phyloP scores from a whole-genome alignment of 1,140 invertebrate genomes.

The Drosophila guanche region DNA sequence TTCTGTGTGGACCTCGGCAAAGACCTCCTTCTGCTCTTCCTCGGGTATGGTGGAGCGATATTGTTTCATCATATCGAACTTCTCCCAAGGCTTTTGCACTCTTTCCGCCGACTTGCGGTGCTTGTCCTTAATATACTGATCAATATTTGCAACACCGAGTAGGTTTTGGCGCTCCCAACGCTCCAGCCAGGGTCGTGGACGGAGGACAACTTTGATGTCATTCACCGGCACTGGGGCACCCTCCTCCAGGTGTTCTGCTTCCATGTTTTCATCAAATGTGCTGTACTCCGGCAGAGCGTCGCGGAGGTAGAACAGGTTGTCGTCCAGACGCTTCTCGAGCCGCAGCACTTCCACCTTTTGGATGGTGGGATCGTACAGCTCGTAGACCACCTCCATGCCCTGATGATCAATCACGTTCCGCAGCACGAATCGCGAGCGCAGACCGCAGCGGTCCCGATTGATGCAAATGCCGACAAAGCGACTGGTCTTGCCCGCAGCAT shows the following conservation, averaged over 20 bases:
- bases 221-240: constrained; percentile 94
- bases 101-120: constrained; percentile 86
- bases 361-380: constrained; percentile 97
- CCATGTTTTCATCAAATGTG: constrained; percentile 97
- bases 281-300: constrained; percentile 97
- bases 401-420: constrained; percentile 96
- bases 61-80: constrained; percentile 97
- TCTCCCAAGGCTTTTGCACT: constrained; percentile 90
- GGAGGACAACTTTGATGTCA: constrained; percentile 92
- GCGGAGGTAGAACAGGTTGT: constrained; percentile 94
- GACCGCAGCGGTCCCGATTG: constrained; percentile 90
- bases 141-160: constrained; percentile 89
- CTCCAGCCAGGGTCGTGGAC: constrained; percentile 93
- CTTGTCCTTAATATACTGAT: constrained; percentile 86
- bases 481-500: constrained; percentile 93
- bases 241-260: constrained; percentile 90
- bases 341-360: constrained; percentile 94
- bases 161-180: constrained; percentile 93
- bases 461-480: constrained; percentile 98
- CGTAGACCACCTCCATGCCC: constrained; percentile 91
- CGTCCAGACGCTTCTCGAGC: constrained; percentile 97
- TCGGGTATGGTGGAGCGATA: constrained; percentile 94
- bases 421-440: constrained; percentile 92
- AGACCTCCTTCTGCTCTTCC: constrained; percentile 94
- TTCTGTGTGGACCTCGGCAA: constrained; percentile 91